These are phyloP conservation scores for Trichomycterus rosablanca DNA, from an alignment of 2,113 vertebrate genomes.

Conservation along the genomic window DNA sequence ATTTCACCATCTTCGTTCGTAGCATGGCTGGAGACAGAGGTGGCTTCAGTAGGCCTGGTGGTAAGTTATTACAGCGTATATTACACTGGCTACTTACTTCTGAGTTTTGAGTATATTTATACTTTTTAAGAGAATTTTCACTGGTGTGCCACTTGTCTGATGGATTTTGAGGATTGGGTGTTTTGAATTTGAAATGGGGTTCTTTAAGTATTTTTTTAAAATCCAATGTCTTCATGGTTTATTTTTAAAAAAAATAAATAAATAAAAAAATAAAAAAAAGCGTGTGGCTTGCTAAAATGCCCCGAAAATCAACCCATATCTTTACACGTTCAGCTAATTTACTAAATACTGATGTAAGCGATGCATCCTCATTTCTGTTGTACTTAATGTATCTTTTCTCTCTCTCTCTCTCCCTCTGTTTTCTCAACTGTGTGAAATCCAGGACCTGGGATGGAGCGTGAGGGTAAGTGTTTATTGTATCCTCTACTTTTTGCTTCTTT, in stretches of 20 bases:
- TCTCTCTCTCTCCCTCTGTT: constrained; percentile 52
- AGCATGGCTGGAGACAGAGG: constrained; percentile 99
- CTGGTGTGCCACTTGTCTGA: no score
- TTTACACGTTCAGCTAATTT: constrained; percentile 23
- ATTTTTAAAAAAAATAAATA: constrained; percentile 30
- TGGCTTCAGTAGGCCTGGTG: constrained; percentile 99
- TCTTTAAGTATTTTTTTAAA: constrained; percentile 10
- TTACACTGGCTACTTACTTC: constrained; percentile 83
- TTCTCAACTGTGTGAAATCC: constrained; percentile 61
- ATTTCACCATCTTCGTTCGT: constrained; percentile 99
- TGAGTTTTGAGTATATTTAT: constrained; percentile 37
- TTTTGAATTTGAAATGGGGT: constrained; percentile 52
- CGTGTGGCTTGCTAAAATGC: constrained; percentile 55
- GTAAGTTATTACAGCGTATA: constrained; percentile 84
- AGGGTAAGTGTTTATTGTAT: constrained; percentile 70
- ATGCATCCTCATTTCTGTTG: background rate
- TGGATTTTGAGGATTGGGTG: constrained; percentile 49
- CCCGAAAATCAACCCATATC: constrained; percentile 35
- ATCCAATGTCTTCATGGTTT: constrained; percentile 3
- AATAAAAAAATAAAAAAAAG: no score
- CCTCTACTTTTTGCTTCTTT: background rate
- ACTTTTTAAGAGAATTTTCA: constrained; percentile 29
- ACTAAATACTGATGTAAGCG: constrained; percentile 44
- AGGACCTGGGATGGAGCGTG: constrained; percentile 88
- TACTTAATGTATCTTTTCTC: constrained; percentile 41